Percentiles rank a stretch among this genome's conserved stretches.
These are phyloP conservation scores for Lasiurus cinereus DNA, from an alignment of 2,113 vertebrate genomes.

Conservation along the genomic window DNA sequence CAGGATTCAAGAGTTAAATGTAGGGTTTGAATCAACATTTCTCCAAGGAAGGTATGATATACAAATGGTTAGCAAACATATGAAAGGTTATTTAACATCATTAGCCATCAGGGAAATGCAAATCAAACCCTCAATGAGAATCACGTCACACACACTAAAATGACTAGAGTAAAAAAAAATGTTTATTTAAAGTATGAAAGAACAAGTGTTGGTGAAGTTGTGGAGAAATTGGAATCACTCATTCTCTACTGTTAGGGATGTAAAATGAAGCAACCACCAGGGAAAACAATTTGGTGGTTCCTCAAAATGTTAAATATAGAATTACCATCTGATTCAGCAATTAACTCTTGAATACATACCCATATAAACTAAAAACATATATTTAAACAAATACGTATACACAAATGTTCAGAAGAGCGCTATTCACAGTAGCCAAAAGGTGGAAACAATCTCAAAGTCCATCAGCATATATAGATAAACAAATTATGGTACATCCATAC, in stretches of 20 bases:
- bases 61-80: not conserved
- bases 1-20: not conserved
- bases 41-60: not conserved
- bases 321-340: not conserved
- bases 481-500: not conserved
- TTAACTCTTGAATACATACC: not conserved
- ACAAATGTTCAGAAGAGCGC: not conserved
- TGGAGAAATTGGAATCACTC: not conserved
- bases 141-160: not conserved
- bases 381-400: not conserved
- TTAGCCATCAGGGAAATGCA: not conserved
- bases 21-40: not conserved
- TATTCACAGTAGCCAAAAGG: not conserved
- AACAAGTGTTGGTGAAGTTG: not conserved
- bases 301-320: not conserved
- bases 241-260: not conserved
- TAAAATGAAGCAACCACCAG: not conserved
- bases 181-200: not conserved
- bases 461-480: not conserved
- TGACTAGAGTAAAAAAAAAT: not conserved
- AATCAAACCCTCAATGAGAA: not conserved
- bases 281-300: not conserved
- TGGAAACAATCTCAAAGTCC: not conserved
- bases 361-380: not conserved
- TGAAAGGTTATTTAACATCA: not conserved